phyloP scores from a whole-genome alignment of 2,888 invertebrate genomes.

The Coelinius sp. region DNA sequence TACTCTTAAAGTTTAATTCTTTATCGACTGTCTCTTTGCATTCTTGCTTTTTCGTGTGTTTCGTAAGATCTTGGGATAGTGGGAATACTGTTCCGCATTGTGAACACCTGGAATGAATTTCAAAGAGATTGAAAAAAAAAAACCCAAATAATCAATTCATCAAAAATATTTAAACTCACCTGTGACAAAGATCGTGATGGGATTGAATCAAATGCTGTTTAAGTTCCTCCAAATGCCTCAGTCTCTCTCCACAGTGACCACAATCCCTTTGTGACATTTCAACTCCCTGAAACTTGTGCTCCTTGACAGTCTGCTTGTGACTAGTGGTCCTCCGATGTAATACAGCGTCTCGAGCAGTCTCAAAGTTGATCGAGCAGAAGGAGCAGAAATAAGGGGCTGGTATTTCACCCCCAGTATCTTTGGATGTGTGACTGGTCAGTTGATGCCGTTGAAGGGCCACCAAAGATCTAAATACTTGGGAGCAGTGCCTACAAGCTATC shows the following conservation, averaged over 20 bases:
- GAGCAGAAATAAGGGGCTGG: slow-evolving; percentile 76
- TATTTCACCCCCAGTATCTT: slow-evolving; percentile 52
- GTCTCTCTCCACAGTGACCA: slow-evolving; percentile 74
- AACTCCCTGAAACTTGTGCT: slow-evolving; percentile 55
- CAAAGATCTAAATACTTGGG: slow-evolving; percentile 75
- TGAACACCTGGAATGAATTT: slow-evolving; percentile 74
- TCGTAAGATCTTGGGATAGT: slow-evolving; percentile 81
- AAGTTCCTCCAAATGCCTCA: slow-evolving; percentile 74
- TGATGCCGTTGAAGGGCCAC: slow-evolving; percentile 80
- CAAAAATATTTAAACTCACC: slow-evolving; percentile 69
- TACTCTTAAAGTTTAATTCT: slow-evolving; percentile 26
- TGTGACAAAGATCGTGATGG: slow-evolving; percentile 78
- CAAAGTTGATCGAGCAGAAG: slow-evolving; percentile 78
- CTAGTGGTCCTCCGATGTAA: slow-evolving; percentile 77
- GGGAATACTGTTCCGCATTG: slow-evolving; percentile 81
- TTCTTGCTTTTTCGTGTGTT: slow-evolving; percentile 78
- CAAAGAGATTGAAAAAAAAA: slow-evolving; percentile 10
- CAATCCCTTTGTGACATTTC: slow-evolving; percentile 72
- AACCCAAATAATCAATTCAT: background rate
- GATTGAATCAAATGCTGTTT: slow-evolving; percentile 76
- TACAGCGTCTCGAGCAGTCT: slow-evolving; percentile 75
- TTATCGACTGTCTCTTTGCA: slow-evolving; percentile 64
- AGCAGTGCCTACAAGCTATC: slow-evolving; percentile 77
- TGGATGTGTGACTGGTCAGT: slow-evolving; percentile 74
- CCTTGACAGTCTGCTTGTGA: slow-evolving; percentile 76